Conservation (phyloP, 2,888 invertebrate species). For the Lacanobia wlatinum region DNA sequence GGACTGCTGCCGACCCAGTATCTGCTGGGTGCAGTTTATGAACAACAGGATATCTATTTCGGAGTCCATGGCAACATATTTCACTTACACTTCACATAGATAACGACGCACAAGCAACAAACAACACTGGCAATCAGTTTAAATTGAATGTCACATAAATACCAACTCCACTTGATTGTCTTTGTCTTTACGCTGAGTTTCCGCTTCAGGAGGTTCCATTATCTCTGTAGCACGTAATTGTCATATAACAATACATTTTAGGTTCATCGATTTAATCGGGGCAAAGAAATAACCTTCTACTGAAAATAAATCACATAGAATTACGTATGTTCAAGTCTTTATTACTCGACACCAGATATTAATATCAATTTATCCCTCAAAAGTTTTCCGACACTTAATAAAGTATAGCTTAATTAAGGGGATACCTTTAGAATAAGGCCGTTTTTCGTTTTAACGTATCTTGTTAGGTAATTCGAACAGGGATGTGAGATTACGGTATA, state of each 20-base stretch:
- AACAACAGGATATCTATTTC: slow-evolving; percentile 85
- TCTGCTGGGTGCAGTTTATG: slow-evolving; percentile 87
- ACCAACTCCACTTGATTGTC: neutral
- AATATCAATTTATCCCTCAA: slow-evolving; percentile 40
- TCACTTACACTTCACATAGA: slow-evolving; percentile 63
- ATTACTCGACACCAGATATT: slow-evolving; percentile 38
- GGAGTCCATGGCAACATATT: slow-evolving; percentile 81
- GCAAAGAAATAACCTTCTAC: slow-evolving; percentile 14
- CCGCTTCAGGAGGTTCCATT: neutral
- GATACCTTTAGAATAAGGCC: too few relatives aligned
- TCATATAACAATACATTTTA: slow-evolving; percentile 20
- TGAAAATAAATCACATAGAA: slow-evolving; percentile 37
- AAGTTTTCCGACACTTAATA: slow-evolving; percentile 31
- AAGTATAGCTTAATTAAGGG: slow-evolving; percentile 44
- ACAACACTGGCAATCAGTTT: slow-evolving; percentile 12
- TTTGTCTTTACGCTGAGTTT: slow-evolving; percentile 13
- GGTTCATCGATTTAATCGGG: slow-evolving; percentile 23
- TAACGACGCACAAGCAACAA: slow-evolving; percentile 17
- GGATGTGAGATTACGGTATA: too few relatives aligned
- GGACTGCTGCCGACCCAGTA: slow-evolving; percentile 78
- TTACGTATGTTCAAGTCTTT: slow-evolving; percentile 23
- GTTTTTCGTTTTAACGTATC: too few relatives aligned
- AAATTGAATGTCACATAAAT: slow-evolving; percentile 25
- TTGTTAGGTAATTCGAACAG: too few relatives aligned
- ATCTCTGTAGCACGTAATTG: slow-evolving; percentile 6